These are phyloP conservation scores for Coregonus sp. DNA, from an alignment of 2,797 vertebrate species.

Conservation along the genomic window DNA sequence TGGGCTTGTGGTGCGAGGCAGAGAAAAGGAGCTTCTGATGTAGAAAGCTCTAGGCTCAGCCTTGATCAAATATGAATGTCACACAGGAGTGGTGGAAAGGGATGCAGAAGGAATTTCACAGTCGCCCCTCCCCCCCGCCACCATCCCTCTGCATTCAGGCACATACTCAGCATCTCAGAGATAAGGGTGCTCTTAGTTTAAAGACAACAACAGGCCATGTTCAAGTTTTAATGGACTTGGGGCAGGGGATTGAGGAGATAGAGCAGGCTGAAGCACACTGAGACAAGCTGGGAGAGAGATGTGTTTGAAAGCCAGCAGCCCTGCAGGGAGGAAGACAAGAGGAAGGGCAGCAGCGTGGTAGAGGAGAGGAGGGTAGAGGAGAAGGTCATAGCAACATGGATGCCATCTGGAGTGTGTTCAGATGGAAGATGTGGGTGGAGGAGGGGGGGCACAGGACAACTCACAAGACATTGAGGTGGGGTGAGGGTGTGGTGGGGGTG, in stretches of 20 bases:
- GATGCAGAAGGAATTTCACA: no score
- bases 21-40: slow-evolving; percentile 32
- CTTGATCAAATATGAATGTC: slow-evolving; percentile 39
- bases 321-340: background rate
- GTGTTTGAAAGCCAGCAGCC: background rate
- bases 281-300: background rate
- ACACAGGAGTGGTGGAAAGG: slow-evolving; percentile 27
- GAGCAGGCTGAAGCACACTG: no score
- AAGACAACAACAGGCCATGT: no score
- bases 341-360: background rate
- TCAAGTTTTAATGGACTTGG: no score
- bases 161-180: no score
- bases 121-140: no score
- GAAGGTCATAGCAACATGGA: slow-evolving; percentile 11
- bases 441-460: slow-evolving; percentile 49
- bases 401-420: slow-evolving; percentile 48
- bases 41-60: slow-evolving; percentile 20
- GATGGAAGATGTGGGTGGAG: slow-evolving; percentile 49
- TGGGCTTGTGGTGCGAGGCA: slow-evolving; percentile 8
- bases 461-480: slow-evolving; percentile 59
- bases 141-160: no score
- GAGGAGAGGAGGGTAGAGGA: slow-evolving; percentile 36
- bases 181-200: no score
- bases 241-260: no score
- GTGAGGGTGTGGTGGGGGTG: slow-evolving; percentile 46